Base-by-base conservation (phyloP, 2,888 invertebrate genomes). In the Blastobasis adustella region DNA sequence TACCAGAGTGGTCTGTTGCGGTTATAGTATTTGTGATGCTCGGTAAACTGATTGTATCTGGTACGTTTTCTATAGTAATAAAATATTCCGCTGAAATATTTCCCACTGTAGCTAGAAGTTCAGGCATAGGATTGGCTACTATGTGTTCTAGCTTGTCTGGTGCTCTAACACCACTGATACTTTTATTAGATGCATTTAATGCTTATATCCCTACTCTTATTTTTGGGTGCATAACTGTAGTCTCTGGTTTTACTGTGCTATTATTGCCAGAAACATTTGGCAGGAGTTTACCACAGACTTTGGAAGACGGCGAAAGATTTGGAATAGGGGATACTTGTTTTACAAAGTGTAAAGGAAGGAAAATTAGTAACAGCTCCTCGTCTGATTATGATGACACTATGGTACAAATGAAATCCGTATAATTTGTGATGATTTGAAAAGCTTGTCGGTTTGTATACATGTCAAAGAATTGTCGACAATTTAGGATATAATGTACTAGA, bases 11-110 rank as follows among this genome's bases (percentile, higher is more conserved):
- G 44, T 91, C 91, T 51, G 84, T 89, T 1, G 66, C 88, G 0
- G 87, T 91, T 1, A 93, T 91, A 0, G 86, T 89, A 0, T 89
- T 94, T 42, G 94, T 94, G 0, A 92, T 96, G 89, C 69, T 94
- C 36, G 96, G 96, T 0, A 96, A 96, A 78, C 89, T 95, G 37
- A 92, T 95, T 65, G 95, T 96, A 62, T 94, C 96, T 38, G 94
- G 94, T 49, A 95, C 95, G 0, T 96, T 95, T 76, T 95, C 95
- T 1, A 93, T 96, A 10, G 92, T 95, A 58, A 96, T 95, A 74
- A 96, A 96, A 69, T 96, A 95, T 74, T 95, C 96, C 0, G 96
- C 96, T 0, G 96, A 96, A 78, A 75, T 96, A 6, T 96, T 95
- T 67, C 96, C 96, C 0, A 96, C 96, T 0, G 95, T 95, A 0